phyloP scores from a whole-genome alignment of 2,113 vertebrate species.

The Erpornis zantholeuca region DNA sequence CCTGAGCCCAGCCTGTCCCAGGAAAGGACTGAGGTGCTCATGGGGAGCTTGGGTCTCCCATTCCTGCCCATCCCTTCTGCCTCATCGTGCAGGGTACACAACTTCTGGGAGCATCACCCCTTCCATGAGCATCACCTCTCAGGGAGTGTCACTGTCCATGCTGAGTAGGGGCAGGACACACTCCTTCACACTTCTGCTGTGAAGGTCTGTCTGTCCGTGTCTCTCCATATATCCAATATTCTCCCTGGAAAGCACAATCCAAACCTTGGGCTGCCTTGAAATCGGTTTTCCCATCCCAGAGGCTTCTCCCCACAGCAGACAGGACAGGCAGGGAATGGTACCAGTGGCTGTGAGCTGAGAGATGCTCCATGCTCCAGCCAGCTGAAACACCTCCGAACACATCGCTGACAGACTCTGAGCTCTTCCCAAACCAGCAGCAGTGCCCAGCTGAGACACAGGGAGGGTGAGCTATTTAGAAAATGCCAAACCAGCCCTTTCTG shows the following conservation, averaged over 20 bases:
- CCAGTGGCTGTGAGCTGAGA: background rate
- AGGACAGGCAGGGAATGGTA: background rate
- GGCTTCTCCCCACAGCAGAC: background rate
- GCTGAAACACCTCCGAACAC: background rate
- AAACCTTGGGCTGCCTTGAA: background rate
- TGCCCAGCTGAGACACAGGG: background rate
- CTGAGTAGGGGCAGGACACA: background rate
- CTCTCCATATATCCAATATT: background rate
- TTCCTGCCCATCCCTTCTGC: background rate
- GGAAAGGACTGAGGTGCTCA: background rate
- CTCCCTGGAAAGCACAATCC: background rate
- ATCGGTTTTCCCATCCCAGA: background rate
- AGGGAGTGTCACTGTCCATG: background rate
- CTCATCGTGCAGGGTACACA: fast-evolving
- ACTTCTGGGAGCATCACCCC: background rate
- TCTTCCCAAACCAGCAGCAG: background rate
- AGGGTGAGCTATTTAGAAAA: background rate
- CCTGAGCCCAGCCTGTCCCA: background rate
- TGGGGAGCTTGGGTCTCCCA: background rate
- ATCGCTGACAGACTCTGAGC: background rate
- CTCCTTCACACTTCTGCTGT: background rate
- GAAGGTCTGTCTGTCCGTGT: background rate
- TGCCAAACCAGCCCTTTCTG: background rate
- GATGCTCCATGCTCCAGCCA: background rate
- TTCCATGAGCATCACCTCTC: background rate